Evolutionary conservation across 2,888 invertebrate genomes (phyloP), one percentile per base, ranked within the genome.

Genomic region (Dioctria rufipes): DNA sequence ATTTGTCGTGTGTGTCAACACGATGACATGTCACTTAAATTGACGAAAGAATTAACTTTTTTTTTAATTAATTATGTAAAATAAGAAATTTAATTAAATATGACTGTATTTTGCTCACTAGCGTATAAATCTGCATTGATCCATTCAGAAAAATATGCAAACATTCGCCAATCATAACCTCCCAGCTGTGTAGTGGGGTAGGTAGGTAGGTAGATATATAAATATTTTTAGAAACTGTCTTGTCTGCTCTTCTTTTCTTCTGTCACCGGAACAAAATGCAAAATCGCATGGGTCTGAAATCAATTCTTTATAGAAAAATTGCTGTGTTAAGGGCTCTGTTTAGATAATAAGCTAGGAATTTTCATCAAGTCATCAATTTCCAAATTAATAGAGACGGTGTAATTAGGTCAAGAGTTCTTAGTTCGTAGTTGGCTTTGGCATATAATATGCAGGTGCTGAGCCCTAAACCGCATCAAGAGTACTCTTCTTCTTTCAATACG

Each of bases 171-270:
- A 25, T 25, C n/a, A 51, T 63, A 39, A 6, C 63, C 40, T 63
- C 11, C 3, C 63, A 39, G 37, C 37, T 8, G 63, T 8, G 63
- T 37, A 39, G 37, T 63, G 25, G 25, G 25, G 25, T 25, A 25
- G 25, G 25, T 25, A 25, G 25, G 25, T 25, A 25, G 25, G 25
- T 63, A 25, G 25, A 2, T 63, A 37, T 37, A 9, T 39, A 63
- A 63, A 77, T 77, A 77, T 77, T 77, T 77, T 77, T 77, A 77
- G 77, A 77, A 77, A 39, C 63, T 63, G 63, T 77, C 77, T n/a
- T n/a, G 63, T 25, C 61, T 25, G 25, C 25, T 25, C 25, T 25
- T 25, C 25, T 25, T 25, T 25, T 25, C 25, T 25, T 0, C 25
- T 25, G 25, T 25, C 25, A 25, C 25, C 25, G 25, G 25, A 25